Evolutionary conservation across 1,140 invertebrate species (phyloP), one percentile per base, ranked within the genome.

Genomic region (Rhyzopertha dominica): DNA sequence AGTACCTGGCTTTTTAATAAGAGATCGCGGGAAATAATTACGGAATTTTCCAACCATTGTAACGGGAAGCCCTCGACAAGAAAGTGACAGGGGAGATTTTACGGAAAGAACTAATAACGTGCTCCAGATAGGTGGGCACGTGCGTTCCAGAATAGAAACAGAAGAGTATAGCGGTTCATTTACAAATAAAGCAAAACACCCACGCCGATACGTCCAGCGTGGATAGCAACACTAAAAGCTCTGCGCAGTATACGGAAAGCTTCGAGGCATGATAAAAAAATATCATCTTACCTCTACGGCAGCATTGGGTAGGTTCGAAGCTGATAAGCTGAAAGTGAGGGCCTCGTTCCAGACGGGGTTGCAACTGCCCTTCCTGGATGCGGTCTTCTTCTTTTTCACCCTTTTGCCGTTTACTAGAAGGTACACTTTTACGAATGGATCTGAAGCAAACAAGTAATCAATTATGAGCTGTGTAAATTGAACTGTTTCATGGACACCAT

Each of bases 311-410:
- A 89, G 68, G 55, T 77, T 77, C 24, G 73, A 71, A 4, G 85
- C 78, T 32, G 84, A 71, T 54, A 94, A 75, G 66, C 91, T 94
- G 66, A 95, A 96, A 9, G 87, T 83, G 52, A 95, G 80, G 3
- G 90, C 89, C 68, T 96, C 91, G 66, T 95, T 95, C 87, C 94
- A 96, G 5, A 92, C 84, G n/a, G 92, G 91, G 72, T 90, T 88
- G 25, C 81, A 77, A 9, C 84, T 89, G 58, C 84, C 83, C 65
- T 91, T 85, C 43, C 88, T 81, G 34, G 90, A 85, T 18, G 87
- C 87, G 61, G 91, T 94, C 76, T 95, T 95, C 68, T 95, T 95
- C 50, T 75, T 75, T 70, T 95, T 96, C n/a, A 84, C 77, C 40
- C 79, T 74, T 57, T 84, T 88, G 16, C 88, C 88, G 54, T 89